Evolutionary conservation across 2,888 invertebrate genomes (phyloP).

Genomic region (Deroplatys truncata): DNA sequence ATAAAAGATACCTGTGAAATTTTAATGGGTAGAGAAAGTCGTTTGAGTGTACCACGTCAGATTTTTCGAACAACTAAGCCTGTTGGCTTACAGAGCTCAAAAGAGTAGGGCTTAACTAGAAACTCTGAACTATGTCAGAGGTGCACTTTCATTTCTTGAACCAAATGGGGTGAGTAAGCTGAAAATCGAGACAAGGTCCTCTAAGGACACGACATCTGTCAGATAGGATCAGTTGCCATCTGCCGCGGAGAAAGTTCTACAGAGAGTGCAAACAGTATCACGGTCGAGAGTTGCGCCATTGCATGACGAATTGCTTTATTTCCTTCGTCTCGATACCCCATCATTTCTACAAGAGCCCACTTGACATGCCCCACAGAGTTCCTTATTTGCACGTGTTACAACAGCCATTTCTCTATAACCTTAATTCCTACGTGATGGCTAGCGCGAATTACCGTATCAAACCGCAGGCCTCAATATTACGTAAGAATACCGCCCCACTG

Average conservation of each 20-base stretch:
- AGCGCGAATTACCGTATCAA: not conserved
- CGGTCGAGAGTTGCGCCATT: not conserved
- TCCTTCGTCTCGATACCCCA: not conserved
- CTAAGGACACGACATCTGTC: not conserved
- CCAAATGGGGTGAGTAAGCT: not conserved
- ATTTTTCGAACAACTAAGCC: too few relatives aligned
- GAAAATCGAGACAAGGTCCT: not conserved
- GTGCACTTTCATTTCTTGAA: not conserved
- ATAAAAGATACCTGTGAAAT: too few relatives aligned
- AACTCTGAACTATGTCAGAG: not conserved
- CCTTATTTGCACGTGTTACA: not conserved
- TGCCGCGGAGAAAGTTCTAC: not conserved
- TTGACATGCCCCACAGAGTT: not conserved
- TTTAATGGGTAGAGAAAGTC: too few relatives aligned
- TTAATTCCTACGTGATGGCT: not conserved
- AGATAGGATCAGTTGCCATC: not conserved
- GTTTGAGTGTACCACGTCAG: too few relatives aligned
- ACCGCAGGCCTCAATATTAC: not conserved
- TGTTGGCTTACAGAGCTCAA: too few relatives aligned
- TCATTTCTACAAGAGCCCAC: not conserved
- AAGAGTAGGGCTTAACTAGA: too few relatives aligned
- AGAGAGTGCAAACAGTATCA: not conserved
- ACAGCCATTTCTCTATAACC: not conserved
- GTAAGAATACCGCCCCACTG: not conserved
- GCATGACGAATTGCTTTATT: not conserved